Evolutionary conservation across 2,113 vertebrate species (phyloP).

Genomic region (Gobio gobio): DNA sequence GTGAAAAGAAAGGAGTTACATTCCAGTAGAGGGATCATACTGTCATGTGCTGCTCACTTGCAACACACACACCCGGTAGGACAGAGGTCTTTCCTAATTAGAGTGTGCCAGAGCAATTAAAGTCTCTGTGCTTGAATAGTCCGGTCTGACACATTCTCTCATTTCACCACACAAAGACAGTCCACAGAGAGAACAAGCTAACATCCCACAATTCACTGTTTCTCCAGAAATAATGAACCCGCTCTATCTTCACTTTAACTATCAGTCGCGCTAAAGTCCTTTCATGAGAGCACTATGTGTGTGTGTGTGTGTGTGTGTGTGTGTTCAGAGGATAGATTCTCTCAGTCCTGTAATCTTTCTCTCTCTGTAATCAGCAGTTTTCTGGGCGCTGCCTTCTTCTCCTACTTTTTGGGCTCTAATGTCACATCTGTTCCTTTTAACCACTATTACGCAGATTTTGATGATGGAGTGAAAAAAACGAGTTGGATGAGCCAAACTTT

Average conservation of each 20-base stretch:
- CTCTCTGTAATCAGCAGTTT: slow-evolving; percentile 54
- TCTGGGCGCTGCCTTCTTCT: slow-evolving; percentile 9
- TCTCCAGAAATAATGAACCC: slow-evolving; percentile 38
- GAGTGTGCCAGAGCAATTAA: slow-evolving; percentile 38
- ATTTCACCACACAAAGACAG: slow-evolving; percentile 24
- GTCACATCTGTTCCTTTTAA: slow-evolving; percentile 39
- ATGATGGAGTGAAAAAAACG: not conserved
- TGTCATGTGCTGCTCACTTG: slow-evolving; percentile 28
- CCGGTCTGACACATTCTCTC: slow-evolving; percentile 44
- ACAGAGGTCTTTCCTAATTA: slow-evolving; percentile 29
- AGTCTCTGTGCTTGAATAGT: slow-evolving; percentile 47
- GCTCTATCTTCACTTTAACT: slow-evolving; percentile 41
- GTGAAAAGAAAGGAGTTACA: slow-evolving; percentile 8
- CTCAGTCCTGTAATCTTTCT: slow-evolving; percentile 30
- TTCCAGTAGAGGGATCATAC: not conserved
- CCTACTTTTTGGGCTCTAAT: slow-evolving; percentile 19
- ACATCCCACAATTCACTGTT: not conserved
- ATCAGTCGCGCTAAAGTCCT: slow-evolving; percentile 22
- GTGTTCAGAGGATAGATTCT: not conserved
- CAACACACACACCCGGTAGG: slow-evolving; percentile 11
- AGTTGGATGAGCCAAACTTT: not conserved
- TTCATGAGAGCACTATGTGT: slow-evolving; percentile 5
- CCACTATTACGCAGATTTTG: not conserved
- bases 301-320: slow-evolving; percentile 28
- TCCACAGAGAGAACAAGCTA: slow-evolving; percentile 40